These are phyloP conservation scores for Scaptomyza reducta DNA, from an alignment of 2,888 invertebrate species.

Conservation along the genomic window DNA sequence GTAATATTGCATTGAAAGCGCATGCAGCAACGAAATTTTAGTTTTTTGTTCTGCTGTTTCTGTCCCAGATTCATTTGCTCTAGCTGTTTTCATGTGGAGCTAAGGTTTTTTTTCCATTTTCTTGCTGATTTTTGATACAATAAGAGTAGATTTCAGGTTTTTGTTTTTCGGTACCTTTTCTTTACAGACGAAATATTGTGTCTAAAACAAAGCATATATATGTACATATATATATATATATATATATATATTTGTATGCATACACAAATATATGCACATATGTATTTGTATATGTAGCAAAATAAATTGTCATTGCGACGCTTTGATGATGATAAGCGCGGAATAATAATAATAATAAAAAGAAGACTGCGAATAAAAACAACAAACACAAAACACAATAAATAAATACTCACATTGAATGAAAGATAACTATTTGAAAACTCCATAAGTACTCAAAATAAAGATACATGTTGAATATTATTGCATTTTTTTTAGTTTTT, in stretches of 20 bases:
- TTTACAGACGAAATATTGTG: constrained; percentile 56
- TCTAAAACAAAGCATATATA: constrained; percentile 24
- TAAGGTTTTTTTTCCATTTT: constrained; percentile 24
- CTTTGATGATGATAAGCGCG: constrained; percentile 47
- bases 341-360: constrained; percentile 37
- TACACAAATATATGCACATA: constrained; percentile 8
- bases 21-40: constrained; percentile 44
- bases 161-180: constrained; percentile 55
- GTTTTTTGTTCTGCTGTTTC: constrained; percentile 29
- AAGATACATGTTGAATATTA: not conserved
- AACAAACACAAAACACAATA: constrained; percentile 20
- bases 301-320: constrained; percentile 63
- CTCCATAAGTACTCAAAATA: not conserved
- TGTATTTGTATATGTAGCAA: constrained; percentile 31
- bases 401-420: constrained; percentile 29
- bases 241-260: constrained; percentile 7
- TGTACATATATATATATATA: constrained; percentile 6
- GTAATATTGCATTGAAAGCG: constrained; percentile 70
- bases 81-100: constrained; percentile 53
- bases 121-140: constrained; percentile 46
- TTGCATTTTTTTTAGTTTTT: constrained; percentile 1
- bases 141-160: constrained; percentile 38
- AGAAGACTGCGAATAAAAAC: constrained; percentile 21
- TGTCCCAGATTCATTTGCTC: constrained; percentile 20
- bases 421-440: not conserved